phyloP scores from a whole-genome alignment of 2,113 vertebrate genomes.

The Leptobrachium leishanense region DNA sequence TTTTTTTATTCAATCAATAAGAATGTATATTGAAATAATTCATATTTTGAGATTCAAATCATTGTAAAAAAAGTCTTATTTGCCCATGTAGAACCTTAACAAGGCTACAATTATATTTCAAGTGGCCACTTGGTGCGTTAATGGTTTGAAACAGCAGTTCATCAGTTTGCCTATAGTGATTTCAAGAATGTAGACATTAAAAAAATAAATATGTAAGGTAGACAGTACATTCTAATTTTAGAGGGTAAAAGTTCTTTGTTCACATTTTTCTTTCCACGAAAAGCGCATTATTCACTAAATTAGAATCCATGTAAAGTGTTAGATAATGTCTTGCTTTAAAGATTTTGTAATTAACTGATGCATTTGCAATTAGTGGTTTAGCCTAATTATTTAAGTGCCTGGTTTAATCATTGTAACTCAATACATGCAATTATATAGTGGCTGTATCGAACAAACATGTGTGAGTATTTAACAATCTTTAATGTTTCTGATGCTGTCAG shows the following conservation, averaged over 20 bases:
- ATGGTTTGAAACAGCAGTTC: neutral
- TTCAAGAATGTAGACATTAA: neutral
- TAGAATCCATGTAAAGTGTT: slow-evolving; percentile 7
- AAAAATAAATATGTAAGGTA: neutral
- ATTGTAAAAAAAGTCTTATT: neutral
- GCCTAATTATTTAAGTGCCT: neutral
- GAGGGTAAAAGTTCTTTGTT: neutral
- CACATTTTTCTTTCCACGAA: neutral
- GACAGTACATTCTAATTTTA: neutral
- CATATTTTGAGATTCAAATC: slow-evolving; percentile 1
- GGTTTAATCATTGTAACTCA: slow-evolving; percentile 19
- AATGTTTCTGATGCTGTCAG: slow-evolving; percentile 1
- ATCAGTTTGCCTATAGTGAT: neutral
- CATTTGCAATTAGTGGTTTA: slow-evolving; percentile 12
- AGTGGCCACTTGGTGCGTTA: neutral
- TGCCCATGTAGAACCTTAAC: slow-evolving; percentile 4
- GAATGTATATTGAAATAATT: slow-evolving; percentile 17
- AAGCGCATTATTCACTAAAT: slow-evolving; percentile 12
- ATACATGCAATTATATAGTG: slow-evolving; percentile 8
- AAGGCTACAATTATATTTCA: neutral
- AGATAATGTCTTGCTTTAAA: slow-evolving; percentile 21
- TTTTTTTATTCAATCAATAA: neutral
- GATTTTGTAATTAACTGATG: slow-evolving; percentile 35
- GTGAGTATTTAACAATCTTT: neutral
- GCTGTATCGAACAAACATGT: slow-evolving; percentile 13